A percentile compares a stretch with the other conserved stretches of the same genome.
These are phyloP conservation scores for Drosophila watanabei DNA, from an alignment of 1,140 invertebrate species.

Conservation along the genomic window DNA sequence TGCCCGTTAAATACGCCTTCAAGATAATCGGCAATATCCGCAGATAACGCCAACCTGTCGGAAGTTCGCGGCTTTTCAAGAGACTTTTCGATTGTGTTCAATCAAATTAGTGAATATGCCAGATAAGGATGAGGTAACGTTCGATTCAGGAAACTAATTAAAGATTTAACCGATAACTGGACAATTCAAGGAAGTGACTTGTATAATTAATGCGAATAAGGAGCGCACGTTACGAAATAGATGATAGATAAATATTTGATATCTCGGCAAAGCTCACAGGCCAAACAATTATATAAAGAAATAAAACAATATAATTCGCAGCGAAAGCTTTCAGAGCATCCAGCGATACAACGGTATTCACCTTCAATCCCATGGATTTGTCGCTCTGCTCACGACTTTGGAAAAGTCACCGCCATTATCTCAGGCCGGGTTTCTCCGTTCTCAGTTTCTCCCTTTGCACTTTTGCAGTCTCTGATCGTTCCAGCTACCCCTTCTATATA, in stretches of 20 bases:
- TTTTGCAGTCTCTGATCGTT: constrained; percentile 38
- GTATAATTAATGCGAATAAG: constrained; percentile 32
- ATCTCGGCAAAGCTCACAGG: constrained; percentile 40
- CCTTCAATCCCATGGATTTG: constrained; percentile 61
- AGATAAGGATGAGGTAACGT: constrained; percentile 73
- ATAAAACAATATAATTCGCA: constrained; percentile 41
- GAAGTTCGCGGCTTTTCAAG: constrained; percentile 25
- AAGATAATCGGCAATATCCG: constrained; percentile 8
- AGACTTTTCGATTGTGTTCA: constrained; percentile 64
- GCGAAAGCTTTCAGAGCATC: constrained; percentile 60
- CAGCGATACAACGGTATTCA: constrained; percentile 55
- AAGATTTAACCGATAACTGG: constrained; percentile 33
- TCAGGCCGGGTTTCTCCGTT: constrained; percentile 23
- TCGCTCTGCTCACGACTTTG: constrained; percentile 59
- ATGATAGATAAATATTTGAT: constrained; percentile 37
- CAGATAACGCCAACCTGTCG: constrained; percentile 22
- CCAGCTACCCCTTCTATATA: constrained; percentile 11
- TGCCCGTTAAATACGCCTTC: neutral
- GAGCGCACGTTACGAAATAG: constrained; percentile 36
- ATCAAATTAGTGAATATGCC: constrained; percentile 47
- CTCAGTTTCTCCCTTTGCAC: constrained; percentile 33
- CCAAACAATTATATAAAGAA: constrained; percentile 54
- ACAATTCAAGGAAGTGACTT: constrained; percentile 30
- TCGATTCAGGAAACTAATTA: constrained; percentile 33
- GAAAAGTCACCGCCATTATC: constrained; percentile 61